Base-by-base conservation (phyloP, 1,140 invertebrate species). In the Parasteatoda tepidariorum region DNA sequence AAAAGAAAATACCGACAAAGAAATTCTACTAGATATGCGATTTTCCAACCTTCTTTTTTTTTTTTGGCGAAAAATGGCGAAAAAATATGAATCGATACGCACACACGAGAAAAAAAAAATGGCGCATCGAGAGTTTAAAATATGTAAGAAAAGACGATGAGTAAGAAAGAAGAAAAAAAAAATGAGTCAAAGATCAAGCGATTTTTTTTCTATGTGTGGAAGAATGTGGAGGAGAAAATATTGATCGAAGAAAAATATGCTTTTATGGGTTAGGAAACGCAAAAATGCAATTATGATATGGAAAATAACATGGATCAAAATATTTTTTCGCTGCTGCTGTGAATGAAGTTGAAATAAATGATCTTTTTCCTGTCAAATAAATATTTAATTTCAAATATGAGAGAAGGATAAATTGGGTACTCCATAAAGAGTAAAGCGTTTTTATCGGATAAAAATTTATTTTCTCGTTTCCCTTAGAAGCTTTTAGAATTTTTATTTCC, bases 111-210 rank as follows among this genome's bases (percentile, higher is more conserved):
- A 61, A n/a, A 61, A 61, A 76, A 76, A 38, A 64, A 54, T 48
- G 28, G 34, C 22, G 48, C 38, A 41, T 54, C 64, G 64, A 57
- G 75, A 66, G 30, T 68, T 79, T 68, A 79, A 79, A 79, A 76
- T 76, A 76, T 76, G 61, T 76, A 76, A 76, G 34, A 64, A 76
- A 76, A 33, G 38, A 30, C 28, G 31, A 34, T 41, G 31, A 22
- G 11, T 2, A 62, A 30, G 11, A 3, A n/a, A 22, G 0, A 38
- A 38, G 2, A 2, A 26, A 54, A 24, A 30, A 61, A 33, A 79
- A 57, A 18, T 13, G 68, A 68, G 75, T 57, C 75, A 79, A 67
- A 79, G 75, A 68, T 61, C 61, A 79, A 79, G 64, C 38, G 28
- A 22, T 79, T 59, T 67, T 57, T 79, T 54, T 67, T 74, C 28